Percentiles rank a stretch among this genome's conserved stretches.
Evolutionary conservation across 2,888 invertebrate species (phyloP).

Genomic region (Synergus umbraculus): DNA sequence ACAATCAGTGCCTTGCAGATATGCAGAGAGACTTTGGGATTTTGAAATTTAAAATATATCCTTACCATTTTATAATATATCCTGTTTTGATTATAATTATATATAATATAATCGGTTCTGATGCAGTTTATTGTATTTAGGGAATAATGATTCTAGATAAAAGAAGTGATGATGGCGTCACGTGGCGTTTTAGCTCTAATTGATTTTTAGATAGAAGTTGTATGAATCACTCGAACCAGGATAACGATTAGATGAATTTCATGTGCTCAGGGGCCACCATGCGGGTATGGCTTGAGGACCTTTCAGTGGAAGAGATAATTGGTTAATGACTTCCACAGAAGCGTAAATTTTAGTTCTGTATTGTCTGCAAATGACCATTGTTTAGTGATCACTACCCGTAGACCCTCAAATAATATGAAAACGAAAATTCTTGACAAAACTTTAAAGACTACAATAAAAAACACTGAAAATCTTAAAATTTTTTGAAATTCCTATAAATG

Average conservation of each 20-base stretch:
- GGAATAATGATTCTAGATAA: not conserved
- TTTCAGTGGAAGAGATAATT: slow-evolving; percentile 38
- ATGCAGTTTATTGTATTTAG: not conserved
- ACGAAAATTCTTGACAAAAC: not conserved
- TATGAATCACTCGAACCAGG: slow-evolving; percentile 62
- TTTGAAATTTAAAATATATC: too few species aligned
- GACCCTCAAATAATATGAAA: not conserved
- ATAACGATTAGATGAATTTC: slow-evolving; percentile 55
- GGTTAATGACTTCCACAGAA: slow-evolving; percentile 12
- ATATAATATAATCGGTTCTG: not conserved
- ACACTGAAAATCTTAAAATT: not conserved
- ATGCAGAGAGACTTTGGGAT: not conserved
- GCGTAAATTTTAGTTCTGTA: not conserved
- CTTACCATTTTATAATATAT: too few species aligned
- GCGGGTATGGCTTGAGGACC: slow-evolving; percentile 53
- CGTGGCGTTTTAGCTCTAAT: slow-evolving; percentile 58
- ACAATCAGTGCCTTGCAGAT: not conserved
- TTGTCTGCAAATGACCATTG: not conserved
- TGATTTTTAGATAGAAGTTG: slow-evolving; percentile 68
- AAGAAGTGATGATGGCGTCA: slow-evolving; percentile 58
- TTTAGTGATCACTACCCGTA: not conserved
- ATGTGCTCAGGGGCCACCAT: slow-evolving; percentile 51
- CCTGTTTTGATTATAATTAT: too few species aligned
- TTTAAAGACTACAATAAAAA: not conserved
- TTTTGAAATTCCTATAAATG: too few species aligned